Conservation (phyloP, 2,113 vertebrate genomes). For the Uropsilus gracilis region DNA sequence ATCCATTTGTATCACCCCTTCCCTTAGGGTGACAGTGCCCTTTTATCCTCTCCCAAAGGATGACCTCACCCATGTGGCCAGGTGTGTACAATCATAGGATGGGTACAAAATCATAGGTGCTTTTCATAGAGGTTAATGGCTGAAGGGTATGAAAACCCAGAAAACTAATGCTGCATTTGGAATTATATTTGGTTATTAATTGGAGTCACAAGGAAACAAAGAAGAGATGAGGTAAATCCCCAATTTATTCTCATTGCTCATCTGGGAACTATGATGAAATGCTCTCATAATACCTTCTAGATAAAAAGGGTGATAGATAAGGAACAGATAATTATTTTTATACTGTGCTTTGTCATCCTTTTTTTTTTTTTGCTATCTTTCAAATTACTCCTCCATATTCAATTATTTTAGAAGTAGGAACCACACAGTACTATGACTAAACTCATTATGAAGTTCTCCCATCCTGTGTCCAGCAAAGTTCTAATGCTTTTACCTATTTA, state of each 20-base stretch:
- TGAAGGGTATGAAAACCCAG: no score
- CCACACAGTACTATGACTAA: not conserved
- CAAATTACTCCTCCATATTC: not conserved
- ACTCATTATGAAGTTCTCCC: not conserved
- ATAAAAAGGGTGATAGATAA: not conserved
- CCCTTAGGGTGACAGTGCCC: no score
- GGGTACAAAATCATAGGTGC: no score
- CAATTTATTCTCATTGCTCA: not conserved
- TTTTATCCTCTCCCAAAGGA: no score
- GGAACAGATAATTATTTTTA: not conserved
- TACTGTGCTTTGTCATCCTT: not conserved
- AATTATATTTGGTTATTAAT: no score
- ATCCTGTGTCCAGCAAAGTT: not conserved
- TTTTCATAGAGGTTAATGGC: no score
- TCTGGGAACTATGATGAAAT: not conserved
- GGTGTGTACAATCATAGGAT: no score
- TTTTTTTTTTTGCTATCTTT: no score
- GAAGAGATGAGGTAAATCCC: not conserved
- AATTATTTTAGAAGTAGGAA: not conserved
- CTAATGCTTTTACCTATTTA: not conserved
- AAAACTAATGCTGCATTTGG: no score
- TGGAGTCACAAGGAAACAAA: not conserved
- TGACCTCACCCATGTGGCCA: no score
- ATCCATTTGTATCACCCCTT: no score
- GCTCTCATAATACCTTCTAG: not conserved